These are phyloP conservation scores for Saguinus imperator DNA, from an alignment of 2,113 vertebrate genomes.

Conservation along the genomic window DNA sequence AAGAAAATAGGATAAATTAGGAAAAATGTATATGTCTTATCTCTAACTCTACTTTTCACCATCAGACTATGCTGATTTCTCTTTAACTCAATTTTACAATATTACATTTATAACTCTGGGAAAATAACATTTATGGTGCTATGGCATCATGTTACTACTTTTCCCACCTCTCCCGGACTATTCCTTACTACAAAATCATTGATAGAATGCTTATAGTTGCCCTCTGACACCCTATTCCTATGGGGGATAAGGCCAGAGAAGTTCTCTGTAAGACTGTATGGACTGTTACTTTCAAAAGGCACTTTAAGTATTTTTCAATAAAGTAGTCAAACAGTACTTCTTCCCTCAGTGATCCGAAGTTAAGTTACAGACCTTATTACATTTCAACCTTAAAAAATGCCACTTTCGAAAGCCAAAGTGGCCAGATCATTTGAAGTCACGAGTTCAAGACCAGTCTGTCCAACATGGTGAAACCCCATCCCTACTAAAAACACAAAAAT, in stretches of 20 bases:
- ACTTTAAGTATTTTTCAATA: not conserved
- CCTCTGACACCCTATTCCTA: not conserved
- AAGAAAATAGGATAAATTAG: not conserved
- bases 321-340: not conserved
- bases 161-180: not conserved
- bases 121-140: not conserved
- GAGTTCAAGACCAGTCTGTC: too few relatives aligned
- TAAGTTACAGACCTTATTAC: not conserved
- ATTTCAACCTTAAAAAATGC: not conserved
- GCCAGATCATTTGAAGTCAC: too few relatives aligned
- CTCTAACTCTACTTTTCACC: not conserved
- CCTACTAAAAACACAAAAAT: too few relatives aligned
- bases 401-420: too few relatives aligned
- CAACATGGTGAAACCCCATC: too few relatives aligned
- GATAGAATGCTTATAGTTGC: not conserved
- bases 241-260: not conserved
- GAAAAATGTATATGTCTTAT: not conserved
- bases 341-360: not conserved
- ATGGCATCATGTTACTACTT: not conserved
- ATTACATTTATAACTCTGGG: not conserved
- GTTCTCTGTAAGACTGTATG: not conserved
- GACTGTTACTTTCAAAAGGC: not conserved
- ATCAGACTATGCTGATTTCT: not conserved
- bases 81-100: not conserved
- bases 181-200: not conserved